A percentile compares a stretch with the other conserved stretches of the same genome.
These are phyloP conservation scores for Octomys mimax DNA, from an alignment of 2,797 vertebrate genomes.

Conservation along the genomic window DNA sequence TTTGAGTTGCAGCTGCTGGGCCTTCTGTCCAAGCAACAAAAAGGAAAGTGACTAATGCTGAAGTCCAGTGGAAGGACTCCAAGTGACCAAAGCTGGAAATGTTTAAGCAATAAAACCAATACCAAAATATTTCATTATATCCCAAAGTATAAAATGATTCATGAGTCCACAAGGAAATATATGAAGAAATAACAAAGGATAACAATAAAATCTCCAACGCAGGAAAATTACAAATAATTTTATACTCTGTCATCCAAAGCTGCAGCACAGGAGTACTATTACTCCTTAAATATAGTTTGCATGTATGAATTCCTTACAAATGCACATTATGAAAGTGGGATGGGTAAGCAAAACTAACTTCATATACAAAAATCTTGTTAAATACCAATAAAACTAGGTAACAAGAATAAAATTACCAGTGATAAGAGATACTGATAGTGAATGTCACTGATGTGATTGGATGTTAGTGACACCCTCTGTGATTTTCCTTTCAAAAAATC, in stretches of 20 bases:
- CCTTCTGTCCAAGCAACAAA: no score
- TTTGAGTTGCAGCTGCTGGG: not conserved
- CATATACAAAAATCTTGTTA: not conserved
- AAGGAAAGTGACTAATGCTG: not conserved
- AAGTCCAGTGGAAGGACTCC: not conserved
- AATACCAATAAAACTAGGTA: not conserved
- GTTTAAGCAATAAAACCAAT: constrained; percentile 27
- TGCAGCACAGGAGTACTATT: not conserved
- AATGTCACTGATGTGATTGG: no score
- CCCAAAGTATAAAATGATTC: not conserved
- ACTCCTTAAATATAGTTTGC: not conserved
- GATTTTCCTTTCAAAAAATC: not conserved
- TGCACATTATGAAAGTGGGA: not conserved
- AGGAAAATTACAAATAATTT: constrained; percentile 24
- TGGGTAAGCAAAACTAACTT: not conserved
- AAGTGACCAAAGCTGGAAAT: not conserved
- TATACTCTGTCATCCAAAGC: not conserved
- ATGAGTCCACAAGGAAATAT: not conserved
- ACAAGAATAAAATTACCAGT: not conserved
- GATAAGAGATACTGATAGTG: not conserved
- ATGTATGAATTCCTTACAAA: not conserved
- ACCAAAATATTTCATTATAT: not conserved
- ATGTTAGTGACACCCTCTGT: not conserved
- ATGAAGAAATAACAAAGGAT: not conserved
- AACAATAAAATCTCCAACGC: not conserved